Evolutionary conservation across 2,888 invertebrate genomes (phyloP), one percentile per base, ranked within the genome.

Genomic region (Tipula vernalis): DNA sequence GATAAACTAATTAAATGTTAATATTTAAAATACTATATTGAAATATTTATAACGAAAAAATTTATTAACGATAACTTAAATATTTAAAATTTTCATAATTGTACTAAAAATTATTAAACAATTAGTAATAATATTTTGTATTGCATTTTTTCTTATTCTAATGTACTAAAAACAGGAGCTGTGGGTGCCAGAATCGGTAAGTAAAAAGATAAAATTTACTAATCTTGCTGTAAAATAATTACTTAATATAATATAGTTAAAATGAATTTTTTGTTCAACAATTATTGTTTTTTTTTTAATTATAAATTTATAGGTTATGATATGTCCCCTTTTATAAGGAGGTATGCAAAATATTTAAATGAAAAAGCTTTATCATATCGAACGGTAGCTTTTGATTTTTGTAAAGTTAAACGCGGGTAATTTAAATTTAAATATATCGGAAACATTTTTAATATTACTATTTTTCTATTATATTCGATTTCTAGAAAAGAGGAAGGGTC

Each of bases 361-460:
- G 99, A 99, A 93, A 99, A 99, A 93, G 98, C 99, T 86, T 94
- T 98, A 89, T 98, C 99, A 12, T 99, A 99, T 94, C 95, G 99
- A 92, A 96, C 97, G 87, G 99, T 99, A 90, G 99, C 99, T 89
- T 99, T 99, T 92, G 99, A 99, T 92, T 99, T 99, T 93, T 99
- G 99, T 94, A 99, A 99, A 95, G 98, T 99, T 87, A 99, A 99
- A 92, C 94, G 99, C 91, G 99, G 99, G 97, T 98, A 93, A 94
- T 94, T 91, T 87, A 18, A 13, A 47, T 86, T 42, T 15, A 15
- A 42, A 71, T 44, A 44, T 44, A 44, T 44, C 28, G 28, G 28
- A 44, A 44, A 12, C n/a, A 28, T 2, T 28, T 28, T 28, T 28
- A 28, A 28, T 28, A 28, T 28, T 28, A 28, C 28, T 28, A 28